A percentile compares a stretch with the other conserved stretches of the same genome.
Evolutionary conservation across 1,140 invertebrate genomes (phyloP).

Genomic region (Orchesella cincta): DNA sequence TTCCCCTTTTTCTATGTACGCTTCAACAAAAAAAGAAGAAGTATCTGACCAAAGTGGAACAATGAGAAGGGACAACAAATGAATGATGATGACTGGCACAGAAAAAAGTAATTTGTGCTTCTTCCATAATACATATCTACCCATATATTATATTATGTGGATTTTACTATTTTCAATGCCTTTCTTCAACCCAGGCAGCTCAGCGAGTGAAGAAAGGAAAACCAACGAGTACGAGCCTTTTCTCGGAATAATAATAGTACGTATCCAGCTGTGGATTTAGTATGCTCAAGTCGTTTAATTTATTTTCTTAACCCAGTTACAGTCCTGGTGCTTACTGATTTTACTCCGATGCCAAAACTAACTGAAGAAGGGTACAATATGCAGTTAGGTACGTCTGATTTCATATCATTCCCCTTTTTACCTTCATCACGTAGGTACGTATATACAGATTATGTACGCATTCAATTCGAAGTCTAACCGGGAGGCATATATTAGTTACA

Average conservation of each 20-base stretch:
- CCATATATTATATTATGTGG: not conserved
- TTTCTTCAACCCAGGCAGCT: too few species aligned
- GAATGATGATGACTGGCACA: slow-evolving; percentile 26
- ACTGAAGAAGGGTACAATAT: too few species aligned
- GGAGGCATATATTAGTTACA: not conserved
- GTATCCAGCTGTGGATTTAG: slow-evolving; percentile 28
- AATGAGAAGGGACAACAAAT: slow-evolving; percentile 26
- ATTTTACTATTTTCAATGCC: slow-evolving; percentile 26
- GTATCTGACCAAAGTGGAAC: slow-evolving; percentile 1
- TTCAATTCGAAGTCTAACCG: not conserved
- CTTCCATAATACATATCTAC: not conserved
- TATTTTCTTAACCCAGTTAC: slow-evolving; percentile 30
- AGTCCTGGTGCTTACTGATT: not conserved
- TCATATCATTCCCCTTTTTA: too few species aligned
- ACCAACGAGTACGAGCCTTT: not conserved
- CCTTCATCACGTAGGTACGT: not conserved
- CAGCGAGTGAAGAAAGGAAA: too few species aligned
- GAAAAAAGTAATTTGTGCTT: slow-evolving; percentile 21
- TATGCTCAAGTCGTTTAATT: slow-evolving; percentile 7
- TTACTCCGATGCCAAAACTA: too few species aligned
- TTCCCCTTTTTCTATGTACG: too few species aligned
- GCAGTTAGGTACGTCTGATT: too few species aligned
- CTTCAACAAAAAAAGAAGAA: not conserved
- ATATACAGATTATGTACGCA: not conserved
- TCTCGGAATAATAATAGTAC: slow-evolving; percentile 9